These are phyloP conservation scores for Aegotheles bennettii DNA, from an alignment of 2,113 vertebrate species.

Conservation along the genomic window DNA sequence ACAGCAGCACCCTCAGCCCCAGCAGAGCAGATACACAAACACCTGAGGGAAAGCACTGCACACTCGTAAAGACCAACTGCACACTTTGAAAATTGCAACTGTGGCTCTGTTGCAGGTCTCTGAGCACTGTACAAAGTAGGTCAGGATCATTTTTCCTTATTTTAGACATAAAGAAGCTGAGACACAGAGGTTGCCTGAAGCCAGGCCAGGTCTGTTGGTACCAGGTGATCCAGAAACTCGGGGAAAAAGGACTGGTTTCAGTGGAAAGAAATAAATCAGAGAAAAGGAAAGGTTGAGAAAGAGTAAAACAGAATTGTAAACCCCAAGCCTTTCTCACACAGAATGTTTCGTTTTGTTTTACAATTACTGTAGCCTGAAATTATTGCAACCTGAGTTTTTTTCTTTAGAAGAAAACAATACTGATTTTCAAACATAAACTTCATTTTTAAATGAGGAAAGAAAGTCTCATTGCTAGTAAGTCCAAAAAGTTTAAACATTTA, in stretches of 20 bases:
- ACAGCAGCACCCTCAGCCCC: rapidly evolving
- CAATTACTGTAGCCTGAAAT: background rate
- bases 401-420: background rate
- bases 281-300: background rate
- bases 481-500: background rate
- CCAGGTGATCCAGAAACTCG: background rate
- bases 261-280: background rate
- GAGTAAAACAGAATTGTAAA: background rate
- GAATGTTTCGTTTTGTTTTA: background rate
- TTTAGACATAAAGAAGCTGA: background rate
- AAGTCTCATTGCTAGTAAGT: background rate
- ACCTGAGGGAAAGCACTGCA: background rate
- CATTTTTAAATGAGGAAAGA: background rate
- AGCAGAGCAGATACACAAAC: background rate
- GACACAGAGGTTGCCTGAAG: background rate
- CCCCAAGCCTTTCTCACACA: background rate
- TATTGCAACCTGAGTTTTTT: background rate
- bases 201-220: background rate
- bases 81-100: rapidly evolving
- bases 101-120: background rate
- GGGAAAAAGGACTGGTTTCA: background rate
- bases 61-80: rapidly evolving
- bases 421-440: background rate
- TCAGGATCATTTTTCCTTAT: background rate
- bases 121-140: background rate